Evolutionary conservation across 2,113 vertebrate genomes (phyloP).

Genomic region (Tragelaphus scriptus): DNA sequence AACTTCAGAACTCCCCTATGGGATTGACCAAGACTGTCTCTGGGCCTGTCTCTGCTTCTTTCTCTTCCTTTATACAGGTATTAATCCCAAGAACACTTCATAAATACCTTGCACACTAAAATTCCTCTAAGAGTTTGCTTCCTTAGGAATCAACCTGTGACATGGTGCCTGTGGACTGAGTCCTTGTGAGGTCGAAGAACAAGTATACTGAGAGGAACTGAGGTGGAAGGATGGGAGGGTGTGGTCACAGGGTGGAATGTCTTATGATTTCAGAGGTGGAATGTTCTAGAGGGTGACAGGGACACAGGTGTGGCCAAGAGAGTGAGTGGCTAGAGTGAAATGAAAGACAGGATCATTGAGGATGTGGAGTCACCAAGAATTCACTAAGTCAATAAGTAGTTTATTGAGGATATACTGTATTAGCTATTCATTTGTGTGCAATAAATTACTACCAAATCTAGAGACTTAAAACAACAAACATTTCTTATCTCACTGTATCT

Average conservation of each 20-base stretch:
- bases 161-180: background rate
- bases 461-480: background rate
- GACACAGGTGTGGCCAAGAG: background rate
- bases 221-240: background rate
- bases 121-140: background rate
- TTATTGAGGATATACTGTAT: background rate
- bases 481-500: background rate
- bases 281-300: background rate
- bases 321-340: background rate
- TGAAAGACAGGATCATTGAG: background rate
- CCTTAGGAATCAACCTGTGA: background rate
- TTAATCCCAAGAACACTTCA: background rate
- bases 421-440: background rate
- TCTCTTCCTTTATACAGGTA: background rate
- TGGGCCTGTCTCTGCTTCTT: background rate
- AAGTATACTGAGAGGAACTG: background rate
- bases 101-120: background rate
- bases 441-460: background rate
- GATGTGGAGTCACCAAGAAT: background rate
- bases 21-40: background rate
- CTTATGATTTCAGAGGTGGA: background rate
- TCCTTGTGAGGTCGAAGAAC: background rate
- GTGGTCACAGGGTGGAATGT: background rate
- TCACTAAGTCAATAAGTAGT: background rate
- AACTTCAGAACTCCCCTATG: background rate